These are phyloP conservation scores for Pollenia amentaria DNA, from an alignment of 2,888 invertebrate species.

Conservation along the genomic window DNA sequence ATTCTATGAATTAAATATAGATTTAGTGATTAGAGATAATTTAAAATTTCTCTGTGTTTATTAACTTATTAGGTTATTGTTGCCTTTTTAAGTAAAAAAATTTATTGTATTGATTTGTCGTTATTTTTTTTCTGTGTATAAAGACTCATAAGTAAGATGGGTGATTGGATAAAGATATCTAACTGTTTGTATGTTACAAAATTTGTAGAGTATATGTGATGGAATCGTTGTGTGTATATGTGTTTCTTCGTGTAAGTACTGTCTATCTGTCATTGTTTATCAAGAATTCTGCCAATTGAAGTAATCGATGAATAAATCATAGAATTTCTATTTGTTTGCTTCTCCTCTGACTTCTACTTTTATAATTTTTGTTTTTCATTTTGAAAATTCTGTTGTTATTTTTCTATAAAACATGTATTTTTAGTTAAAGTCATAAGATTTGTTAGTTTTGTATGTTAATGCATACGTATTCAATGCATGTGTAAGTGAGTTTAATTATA, in stretches of 20 bases:
- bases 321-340: constrained; percentile 44
- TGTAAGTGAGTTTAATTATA: background rate
- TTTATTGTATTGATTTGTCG: no score
- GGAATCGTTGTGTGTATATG: background rate
- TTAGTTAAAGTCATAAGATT: constrained; percentile 26
- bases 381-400: constrained; percentile 39
- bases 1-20: no score
- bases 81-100: no score
- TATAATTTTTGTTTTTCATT: constrained; percentile 32
- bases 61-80: no score
- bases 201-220: background rate
- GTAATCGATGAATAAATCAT: constrained; percentile 73
- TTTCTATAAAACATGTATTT: constrained; percentile 44
- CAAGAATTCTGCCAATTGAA: constrained; percentile 69
- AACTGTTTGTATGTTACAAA: background rate
- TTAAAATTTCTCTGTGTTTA: no score
- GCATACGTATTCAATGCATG: background rate
- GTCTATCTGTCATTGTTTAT: constrained; percentile 47
- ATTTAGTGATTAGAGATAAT: no score
- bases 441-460: constrained; percentile 51
- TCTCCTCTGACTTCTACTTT: constrained; percentile 38
- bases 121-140: no score
- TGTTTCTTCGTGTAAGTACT: background rate
- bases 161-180: background rate
- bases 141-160: no score